Conservation (phyloP, 2,888 invertebrate genomes). For the Pammene fasciana region DNA sequence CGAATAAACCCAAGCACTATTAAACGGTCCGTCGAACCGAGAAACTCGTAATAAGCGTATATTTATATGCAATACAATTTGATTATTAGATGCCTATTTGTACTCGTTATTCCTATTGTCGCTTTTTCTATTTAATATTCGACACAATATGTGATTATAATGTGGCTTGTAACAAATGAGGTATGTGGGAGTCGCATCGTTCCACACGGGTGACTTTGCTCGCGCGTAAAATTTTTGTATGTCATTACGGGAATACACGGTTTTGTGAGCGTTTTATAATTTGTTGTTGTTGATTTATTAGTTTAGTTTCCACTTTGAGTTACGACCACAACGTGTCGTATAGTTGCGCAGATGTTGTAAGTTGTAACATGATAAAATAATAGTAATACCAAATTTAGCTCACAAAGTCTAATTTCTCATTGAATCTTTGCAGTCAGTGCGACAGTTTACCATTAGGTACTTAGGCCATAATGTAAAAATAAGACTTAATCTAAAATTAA, state of each 20-base stretch:
- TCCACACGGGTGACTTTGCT: conserved; percentile 65
- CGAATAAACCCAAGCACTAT: conserved; percentile 68
- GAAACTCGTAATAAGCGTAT: conserved; percentile 70
- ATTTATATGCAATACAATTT: conserved; percentile 80
- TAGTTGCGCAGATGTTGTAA: conserved; percentile 5
- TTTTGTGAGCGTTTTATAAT: conserved; percentile 40
- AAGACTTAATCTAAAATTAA: too few species aligned
- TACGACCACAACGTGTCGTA: conserved; percentile 23
- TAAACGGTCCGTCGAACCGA: conserved; percentile 77
- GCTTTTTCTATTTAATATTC: conserved; percentile 81
- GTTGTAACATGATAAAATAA: conserved; percentile 26
- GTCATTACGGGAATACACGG: conserved; percentile 44
- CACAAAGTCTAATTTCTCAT: not conserved
- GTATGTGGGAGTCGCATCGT: conserved; percentile 72
- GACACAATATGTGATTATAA: conserved; percentile 80
- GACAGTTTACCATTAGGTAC: too few species aligned
- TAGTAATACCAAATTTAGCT: conserved; percentile 10
- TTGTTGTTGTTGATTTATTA: conserved; percentile 33
- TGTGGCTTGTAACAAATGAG: conserved; percentile 76
- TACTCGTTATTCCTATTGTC: conserved; percentile 81
- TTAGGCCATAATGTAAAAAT: too few species aligned
- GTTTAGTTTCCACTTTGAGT: conserved; percentile 21
- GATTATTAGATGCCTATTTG: conserved; percentile 81
- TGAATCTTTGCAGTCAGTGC: not conserved
- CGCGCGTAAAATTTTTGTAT: conserved; percentile 49